These are phyloP conservation scores for Harpagifer antarcticus DNA, from an alignment of 2,797 vertebrate species.

Conservation along the genomic window DNA sequence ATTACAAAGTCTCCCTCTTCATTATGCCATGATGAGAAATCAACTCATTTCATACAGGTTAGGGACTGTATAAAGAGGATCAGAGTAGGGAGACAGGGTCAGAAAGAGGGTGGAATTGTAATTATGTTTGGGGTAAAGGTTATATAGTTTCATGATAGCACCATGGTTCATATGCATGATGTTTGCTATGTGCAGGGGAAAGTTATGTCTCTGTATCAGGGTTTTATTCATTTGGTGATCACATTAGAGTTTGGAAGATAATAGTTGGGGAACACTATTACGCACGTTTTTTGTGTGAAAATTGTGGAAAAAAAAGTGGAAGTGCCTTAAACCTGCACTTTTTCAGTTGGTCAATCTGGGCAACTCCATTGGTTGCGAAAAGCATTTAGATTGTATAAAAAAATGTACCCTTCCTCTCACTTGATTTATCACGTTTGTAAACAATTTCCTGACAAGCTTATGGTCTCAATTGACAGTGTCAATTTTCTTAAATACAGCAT, in stretches of 20 bases:
- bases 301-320: no score
- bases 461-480: no score
- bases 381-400: no score
- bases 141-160: not conserved
- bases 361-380: no score
- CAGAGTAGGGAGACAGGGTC: not conserved
- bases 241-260: not conserved
- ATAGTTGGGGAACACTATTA: not conserved
- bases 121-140: not conserved
- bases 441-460: no score
- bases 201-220: not conserved
- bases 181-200: not conserved
- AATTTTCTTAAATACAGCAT: no score
- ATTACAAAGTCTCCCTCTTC: not conserved
- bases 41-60: not conserved
- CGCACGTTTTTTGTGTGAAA: no score
- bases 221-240: not conserved
- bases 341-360: no score
- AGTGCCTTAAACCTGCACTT: no score
- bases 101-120: not conserved
- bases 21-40: constrained; percentile 7
- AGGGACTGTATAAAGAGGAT: not conserved
- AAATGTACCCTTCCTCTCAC: no score
- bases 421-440: no score
- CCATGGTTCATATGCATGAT: not conserved